Percentiles rank a stretch among this genome's conserved stretches.
phyloP scores from a whole-genome alignment of 2,113 vertebrate species.

The Pseudorasbora parva region DNA sequence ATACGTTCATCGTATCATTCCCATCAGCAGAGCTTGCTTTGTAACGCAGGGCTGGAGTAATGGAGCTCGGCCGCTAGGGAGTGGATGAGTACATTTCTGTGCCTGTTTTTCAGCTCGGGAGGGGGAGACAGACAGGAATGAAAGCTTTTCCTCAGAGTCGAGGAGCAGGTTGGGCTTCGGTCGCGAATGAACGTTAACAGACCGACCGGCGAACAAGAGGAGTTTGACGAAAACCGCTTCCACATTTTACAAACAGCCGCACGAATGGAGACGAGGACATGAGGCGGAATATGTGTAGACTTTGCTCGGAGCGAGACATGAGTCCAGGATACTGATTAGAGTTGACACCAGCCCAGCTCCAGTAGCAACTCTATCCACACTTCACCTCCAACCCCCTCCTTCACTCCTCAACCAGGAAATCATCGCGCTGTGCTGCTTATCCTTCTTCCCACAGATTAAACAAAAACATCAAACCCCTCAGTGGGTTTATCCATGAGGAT shows the following conservation, averaged over 20 bases:
- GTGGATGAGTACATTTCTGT: constrained; percentile 50
- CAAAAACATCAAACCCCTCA: constrained; percentile 55
- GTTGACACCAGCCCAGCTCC: constrained; percentile 75
- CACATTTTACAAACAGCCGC: neutral
- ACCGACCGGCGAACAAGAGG: constrained; percentile 46
- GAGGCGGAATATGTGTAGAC: constrained; percentile 16
- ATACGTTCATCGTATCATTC: neutral
- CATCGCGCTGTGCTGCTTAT: constrained; percentile 71
- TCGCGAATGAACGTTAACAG: constrained; percentile 59
- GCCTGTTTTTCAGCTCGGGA: constrained; percentile 38
- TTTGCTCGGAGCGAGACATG: constrained; percentile 48
- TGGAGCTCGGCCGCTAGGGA: constrained; percentile 48
- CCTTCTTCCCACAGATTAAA: constrained; percentile 44
- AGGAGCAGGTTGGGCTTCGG: constrained; percentile 67
- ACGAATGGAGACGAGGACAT: constrained; percentile 33
- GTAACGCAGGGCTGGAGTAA: constrained; percentile 4
- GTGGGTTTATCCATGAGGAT: constrained; percentile 68
- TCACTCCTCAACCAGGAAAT: constrained; percentile 79
- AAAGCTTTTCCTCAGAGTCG: constrained; percentile 70
- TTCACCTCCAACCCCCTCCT: constrained; percentile 61
- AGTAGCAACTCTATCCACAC: constrained; percentile 70
- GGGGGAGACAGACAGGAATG: constrained; percentile 53
- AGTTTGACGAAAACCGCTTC: constrained; percentile 15
- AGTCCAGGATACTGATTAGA: constrained; percentile 73
- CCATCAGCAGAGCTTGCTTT: neutral